A percentile compares a stretch with the other conserved stretches of the same genome.
phyloP scores from a whole-genome alignment of 2,113 vertebrate species.

The Rhegmatorhina hoffmannsi region DNA sequence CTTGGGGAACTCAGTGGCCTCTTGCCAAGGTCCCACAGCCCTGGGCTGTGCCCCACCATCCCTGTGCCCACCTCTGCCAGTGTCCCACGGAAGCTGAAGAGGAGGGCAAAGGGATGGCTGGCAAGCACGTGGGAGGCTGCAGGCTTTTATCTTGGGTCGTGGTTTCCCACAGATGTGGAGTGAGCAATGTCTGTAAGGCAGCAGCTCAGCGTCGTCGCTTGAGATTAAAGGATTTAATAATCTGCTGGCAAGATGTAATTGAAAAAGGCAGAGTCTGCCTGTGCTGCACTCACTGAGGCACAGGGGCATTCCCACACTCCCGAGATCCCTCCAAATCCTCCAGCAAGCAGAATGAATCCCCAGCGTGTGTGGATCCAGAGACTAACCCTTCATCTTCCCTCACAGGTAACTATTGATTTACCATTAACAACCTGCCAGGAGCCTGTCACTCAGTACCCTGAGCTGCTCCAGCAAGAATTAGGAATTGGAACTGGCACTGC shows the following conservation, averaged over 20 bases:
- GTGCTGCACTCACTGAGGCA: neutral
- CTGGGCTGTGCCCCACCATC: rapidly evolving
- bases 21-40: rapidly evolving
- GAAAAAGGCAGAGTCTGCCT: neutral
- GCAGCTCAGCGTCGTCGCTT: neutral
- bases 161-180: constrained; percentile 22
- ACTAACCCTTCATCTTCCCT: neutral
- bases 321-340: neutral
- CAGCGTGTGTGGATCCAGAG: rapidly evolving
- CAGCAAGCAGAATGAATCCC: neutral
- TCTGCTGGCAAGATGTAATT: constrained; percentile 13
- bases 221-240: constrained; percentile 31
- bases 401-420: rapidly evolving
- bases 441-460: rapidly evolving
- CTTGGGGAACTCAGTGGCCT: rapidly evolving
- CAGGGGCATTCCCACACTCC: neutral
- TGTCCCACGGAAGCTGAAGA: rapidly evolving
- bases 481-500: neutral
- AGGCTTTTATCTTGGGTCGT: neutral
- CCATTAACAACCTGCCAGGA: rapidly evolving
- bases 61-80: neutral
- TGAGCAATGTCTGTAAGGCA: constrained; percentile 1
- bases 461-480: neutral
- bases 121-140: neutral
- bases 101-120: neutral